Evolutionary conservation across 2,113 vertebrate species (phyloP).

Genomic region (Oncorhynchus clarkii): DNA sequence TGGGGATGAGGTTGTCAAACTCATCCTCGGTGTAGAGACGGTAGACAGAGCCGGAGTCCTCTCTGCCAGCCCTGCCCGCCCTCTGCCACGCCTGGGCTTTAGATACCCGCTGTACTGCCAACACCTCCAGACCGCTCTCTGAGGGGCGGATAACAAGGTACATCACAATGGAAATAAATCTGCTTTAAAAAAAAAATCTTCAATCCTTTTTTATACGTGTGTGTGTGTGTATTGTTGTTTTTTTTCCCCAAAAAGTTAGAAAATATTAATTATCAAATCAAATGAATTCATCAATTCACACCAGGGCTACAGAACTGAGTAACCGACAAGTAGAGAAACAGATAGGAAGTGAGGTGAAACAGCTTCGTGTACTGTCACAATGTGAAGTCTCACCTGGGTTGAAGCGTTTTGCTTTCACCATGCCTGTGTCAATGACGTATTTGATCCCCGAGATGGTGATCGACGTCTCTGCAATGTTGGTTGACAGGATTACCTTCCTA

Average conservation of each 20-base stretch:
- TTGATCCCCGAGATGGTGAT: slow-evolving; percentile 95
- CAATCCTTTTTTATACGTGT: too few species aligned
- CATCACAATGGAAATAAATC: too few species aligned
- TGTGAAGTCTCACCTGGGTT: slow-evolving; percentile 82
- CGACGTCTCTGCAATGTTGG: slow-evolving; percentile 97
- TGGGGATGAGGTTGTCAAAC: slow-evolving; percentile 85
- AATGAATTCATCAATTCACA: too few species aligned
- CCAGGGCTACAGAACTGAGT: neutral
- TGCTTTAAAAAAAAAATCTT: too few species aligned
- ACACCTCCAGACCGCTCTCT: slow-evolving; percentile 91
- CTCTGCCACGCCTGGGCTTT: slow-evolving; percentile 98
- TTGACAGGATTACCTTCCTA: slow-evolving; percentile 94
- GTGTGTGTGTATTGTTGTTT: too few species aligned
- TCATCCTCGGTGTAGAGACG: slow-evolving; percentile 94
- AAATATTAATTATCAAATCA: too few species aligned
- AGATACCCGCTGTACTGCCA: slow-evolving; percentile 90
- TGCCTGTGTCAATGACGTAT: slow-evolving; percentile 92
- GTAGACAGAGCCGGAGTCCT: slow-evolving; percentile 87
- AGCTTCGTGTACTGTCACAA: too few species aligned
- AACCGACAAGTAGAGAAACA: too few species aligned
- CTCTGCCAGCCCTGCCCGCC: slow-evolving; percentile 87
- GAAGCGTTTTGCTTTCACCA: slow-evolving; percentile 98
- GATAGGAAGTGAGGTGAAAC: too few species aligned
- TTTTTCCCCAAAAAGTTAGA: too few species aligned
- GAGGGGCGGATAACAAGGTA: slow-evolving; percentile 13